These are phyloP conservation scores for Papilio dardanus DNA, from an alignment of 1,140 invertebrate genomes.

Conservation along the genomic window DNA sequence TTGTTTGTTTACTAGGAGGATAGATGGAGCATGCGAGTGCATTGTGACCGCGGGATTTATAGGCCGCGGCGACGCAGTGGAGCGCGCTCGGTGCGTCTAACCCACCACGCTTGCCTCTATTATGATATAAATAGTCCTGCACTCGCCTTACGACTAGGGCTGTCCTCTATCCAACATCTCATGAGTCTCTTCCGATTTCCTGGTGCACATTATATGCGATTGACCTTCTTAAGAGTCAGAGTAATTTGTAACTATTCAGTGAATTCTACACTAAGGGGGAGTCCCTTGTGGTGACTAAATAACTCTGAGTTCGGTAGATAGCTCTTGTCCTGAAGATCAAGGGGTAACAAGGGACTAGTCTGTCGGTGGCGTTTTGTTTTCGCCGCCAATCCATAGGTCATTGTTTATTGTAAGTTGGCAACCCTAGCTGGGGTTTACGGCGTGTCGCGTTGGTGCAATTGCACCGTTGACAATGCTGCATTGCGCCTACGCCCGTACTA, in stretches of 20 bases:
- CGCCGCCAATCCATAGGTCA: background rate
- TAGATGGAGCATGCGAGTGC: conserved; percentile 48
- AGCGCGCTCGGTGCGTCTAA: conserved; percentile 60
- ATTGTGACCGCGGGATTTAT: conserved; percentile 55
- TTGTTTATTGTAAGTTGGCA: background rate
- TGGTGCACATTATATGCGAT: too few species aligned
- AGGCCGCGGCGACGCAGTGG: conserved; percentile 50
- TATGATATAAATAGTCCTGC: conserved; percentile 34
- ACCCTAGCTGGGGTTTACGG: conserved; percentile 15
- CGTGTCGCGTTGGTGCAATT: conserved; percentile 24
- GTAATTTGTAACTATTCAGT: too few species aligned
- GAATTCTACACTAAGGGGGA: too few species aligned
- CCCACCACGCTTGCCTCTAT: conserved; percentile 40
- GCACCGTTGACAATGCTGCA: conserved; percentile 20
- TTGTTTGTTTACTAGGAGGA: conserved; percentile 48
- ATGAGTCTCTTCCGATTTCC: too few species aligned
- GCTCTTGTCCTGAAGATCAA: background rate
- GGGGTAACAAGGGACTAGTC: background rate
- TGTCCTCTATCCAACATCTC: background rate
- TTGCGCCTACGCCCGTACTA: conserved; percentile 25
- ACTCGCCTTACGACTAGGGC: conserved; percentile 4
- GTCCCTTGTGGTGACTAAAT: too few species aligned
- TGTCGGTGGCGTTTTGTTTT: background rate
- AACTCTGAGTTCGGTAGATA: too few species aligned
- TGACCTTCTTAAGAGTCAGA: too few species aligned